Conservation (phyloP, 2,797 vertebrate species). For the Sternarchorhynchus goeldii region DNA sequence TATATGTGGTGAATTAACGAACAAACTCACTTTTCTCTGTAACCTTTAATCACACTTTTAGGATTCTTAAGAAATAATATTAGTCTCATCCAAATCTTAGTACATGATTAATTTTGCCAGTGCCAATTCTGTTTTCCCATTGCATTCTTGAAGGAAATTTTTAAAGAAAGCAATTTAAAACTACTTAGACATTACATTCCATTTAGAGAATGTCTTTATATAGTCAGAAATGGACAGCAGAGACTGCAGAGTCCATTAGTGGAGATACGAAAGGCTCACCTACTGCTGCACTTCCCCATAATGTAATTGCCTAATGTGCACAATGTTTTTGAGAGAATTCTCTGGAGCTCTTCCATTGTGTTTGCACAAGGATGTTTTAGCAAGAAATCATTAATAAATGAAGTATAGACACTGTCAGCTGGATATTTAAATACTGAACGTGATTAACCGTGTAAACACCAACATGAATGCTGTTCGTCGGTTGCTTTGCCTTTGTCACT, state of each 20-base stretch:
- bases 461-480: slow-evolving; percentile 39
- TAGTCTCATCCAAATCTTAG: not conserved
- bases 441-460: slow-evolving; percentile 48
- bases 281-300: slow-evolving; percentile 31
- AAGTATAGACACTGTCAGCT: slow-evolving; percentile 11
- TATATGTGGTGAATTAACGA: too few relatives aligned
- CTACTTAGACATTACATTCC: slow-evolving; percentile 35
- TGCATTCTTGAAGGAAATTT: slow-evolving; percentile 10
- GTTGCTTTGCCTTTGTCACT: too few relatives aligned
- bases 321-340: slow-evolving; percentile 50
- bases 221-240: slow-evolving; percentile 22
- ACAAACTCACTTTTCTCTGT: not conserved
- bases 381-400: slow-evolving; percentile 22
- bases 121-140: slow-evolving; percentile 22
- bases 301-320: slow-evolving; percentile 49
- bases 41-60: slow-evolving; percentile 24
- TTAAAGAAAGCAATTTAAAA: slow-evolving; percentile 38
- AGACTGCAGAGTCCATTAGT: slow-evolving; percentile 49
- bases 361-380: slow-evolving; percentile 21
- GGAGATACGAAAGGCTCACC: slow-evolving; percentile 27
- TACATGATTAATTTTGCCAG: slow-evolving; percentile 10
- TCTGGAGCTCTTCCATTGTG: slow-evolving; percentile 22
- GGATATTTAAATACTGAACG: slow-evolving; percentile 33
- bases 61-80: not conserved
- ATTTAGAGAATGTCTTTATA: slow-evolving; percentile 34